phyloP scores from a whole-genome alignment of 2,113 vertebrate species.

The Archilochus colubris region DNA sequence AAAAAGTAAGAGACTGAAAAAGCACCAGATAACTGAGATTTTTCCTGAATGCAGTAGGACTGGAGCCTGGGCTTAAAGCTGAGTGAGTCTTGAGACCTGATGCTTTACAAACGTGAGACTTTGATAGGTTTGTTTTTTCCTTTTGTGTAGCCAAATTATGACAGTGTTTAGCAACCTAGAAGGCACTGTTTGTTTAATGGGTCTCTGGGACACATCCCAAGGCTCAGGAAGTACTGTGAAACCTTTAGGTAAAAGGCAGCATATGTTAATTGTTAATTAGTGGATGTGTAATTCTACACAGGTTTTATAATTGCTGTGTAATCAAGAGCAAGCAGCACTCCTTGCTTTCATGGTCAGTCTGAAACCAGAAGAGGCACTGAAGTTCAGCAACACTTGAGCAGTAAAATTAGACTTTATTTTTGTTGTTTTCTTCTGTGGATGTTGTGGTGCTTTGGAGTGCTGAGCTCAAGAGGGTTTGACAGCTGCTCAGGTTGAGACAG shows the following conservation, averaged over 20 bases:
- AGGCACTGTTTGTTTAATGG: not conserved
- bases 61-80: not conserved
- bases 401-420: not conserved
- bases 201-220: not conserved
- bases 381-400: fast-evolving
- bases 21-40: not conserved
- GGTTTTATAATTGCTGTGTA: not conserved
- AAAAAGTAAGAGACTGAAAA: not conserved
- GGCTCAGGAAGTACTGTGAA: not conserved
- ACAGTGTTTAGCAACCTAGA: not conserved
- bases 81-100: fast-evolving
- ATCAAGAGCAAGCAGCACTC: not conserved
- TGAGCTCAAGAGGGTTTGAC: not conserved
- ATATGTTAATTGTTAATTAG: not conserved
- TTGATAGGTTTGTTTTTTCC: not conserved
- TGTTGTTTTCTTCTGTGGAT: not conserved
- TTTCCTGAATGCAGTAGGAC: not conserved
- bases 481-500: not conserved
- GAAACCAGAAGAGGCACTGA: not conserved
- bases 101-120: not conserved
- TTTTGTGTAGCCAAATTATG: not conserved
- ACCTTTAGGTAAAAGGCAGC: not conserved
- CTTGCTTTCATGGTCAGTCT: not conserved
- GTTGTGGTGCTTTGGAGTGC: not conserved
- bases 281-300: not conserved